Percentiles rank a stretch among this genome's conserved stretches.
These are phyloP conservation scores for Spongia lamella DNA, from an alignment of 37 sponge, comb jelly and placozoan species.

Conservation along the genomic window DNA sequence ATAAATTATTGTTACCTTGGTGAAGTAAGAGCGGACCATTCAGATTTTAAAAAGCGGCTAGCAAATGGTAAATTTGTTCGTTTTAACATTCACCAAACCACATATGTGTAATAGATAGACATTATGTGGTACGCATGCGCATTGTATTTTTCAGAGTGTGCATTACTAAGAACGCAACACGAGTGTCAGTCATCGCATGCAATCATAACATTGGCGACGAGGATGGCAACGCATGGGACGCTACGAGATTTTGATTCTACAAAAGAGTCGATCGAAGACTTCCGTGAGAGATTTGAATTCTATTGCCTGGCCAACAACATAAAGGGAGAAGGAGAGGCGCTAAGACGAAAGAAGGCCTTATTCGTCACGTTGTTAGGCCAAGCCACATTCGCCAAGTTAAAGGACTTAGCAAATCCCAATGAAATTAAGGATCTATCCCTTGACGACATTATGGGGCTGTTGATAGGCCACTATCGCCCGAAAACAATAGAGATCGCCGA, in stretches of 20 bases:
- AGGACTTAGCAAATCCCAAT: not conserved
- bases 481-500: slow-evolving; percentile 1
- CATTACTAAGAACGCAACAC: no score
- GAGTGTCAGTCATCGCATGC: no score
- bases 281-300: not conserved
- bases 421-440: not conserved
- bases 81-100: no score
- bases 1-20: no score
- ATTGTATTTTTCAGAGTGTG: no score
- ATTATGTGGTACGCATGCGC: no score
- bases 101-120: no score
- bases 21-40: no score
- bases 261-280: not conserved
- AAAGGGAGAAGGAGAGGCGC: no score
- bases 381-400: not conserved
- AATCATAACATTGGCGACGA: no score
- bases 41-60: no score
- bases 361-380: not conserved
- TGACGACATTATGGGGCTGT: not conserved
- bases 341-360: not conserved
- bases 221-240: not conserved
- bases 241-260: not conserved
- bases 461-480: not conserved
- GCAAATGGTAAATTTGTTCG: no score
- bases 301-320: not conserved